Evolutionary conservation across 2,113 vertebrate genomes (phyloP).

Genomic region (Amblyornis subalaris): DNA sequence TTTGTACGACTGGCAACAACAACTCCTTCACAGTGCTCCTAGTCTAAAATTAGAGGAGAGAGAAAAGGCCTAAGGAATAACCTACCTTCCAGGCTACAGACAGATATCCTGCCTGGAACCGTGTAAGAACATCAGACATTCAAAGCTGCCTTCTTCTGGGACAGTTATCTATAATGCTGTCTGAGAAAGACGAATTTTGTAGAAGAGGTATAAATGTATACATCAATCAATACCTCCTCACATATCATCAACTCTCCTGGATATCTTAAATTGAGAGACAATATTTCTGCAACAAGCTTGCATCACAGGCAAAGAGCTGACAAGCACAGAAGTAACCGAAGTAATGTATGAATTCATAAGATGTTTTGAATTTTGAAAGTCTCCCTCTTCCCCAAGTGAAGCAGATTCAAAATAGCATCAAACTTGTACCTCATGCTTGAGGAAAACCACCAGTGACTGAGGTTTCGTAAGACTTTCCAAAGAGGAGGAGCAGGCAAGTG

Average conservation of each 20-base stretch:
- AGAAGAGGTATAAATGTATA: conserved; percentile 12
- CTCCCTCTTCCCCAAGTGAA: neutral
- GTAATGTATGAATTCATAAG: neutral
- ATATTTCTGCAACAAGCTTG: neutral
- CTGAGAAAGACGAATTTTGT: neutral
- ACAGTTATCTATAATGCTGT: neutral
- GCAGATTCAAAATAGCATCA: neutral
- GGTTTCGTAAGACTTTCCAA: neutral
- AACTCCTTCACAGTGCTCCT: neutral
- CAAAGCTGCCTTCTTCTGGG: conserved; percentile 12
- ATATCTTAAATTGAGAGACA: neutral
- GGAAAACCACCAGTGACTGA: neutral
- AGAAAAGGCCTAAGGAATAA: conserved; percentile 14
- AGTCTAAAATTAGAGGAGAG: conserved; percentile 36
- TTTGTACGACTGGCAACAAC: conserved; percentile 1
- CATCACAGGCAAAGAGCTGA: neutral
- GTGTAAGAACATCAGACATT: neutral
- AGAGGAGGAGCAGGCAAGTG: neutral
- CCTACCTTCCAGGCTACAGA: neutral
- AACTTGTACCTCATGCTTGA: neutral
- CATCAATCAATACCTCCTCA: neutral
- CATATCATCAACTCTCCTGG: neutral
- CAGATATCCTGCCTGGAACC: neutral
- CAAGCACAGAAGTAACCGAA: neutral
- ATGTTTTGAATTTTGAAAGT: neutral